Percentiles rank a stretch among this genome's conserved stretches.
Conservation (phyloP, 2,888 invertebrate genomes). For the Pyrrhia umbra region DNA sequence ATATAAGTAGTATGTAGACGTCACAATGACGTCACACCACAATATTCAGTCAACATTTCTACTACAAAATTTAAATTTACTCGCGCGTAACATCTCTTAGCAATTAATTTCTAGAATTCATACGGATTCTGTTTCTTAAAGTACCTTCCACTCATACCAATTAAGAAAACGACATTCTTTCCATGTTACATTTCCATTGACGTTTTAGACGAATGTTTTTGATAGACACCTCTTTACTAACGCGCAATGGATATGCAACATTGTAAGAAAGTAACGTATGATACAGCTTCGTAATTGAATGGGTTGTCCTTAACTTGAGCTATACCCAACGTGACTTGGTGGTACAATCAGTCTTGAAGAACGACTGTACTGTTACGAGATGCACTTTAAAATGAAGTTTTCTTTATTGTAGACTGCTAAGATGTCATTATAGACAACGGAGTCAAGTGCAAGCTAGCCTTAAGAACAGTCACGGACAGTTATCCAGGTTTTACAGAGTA, state of each 20-base stretch:
- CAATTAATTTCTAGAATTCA: constrained; percentile 45
- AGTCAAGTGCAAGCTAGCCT: constrained; percentile 4
- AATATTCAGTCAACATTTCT: constrained; percentile 8
- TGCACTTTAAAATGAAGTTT: constrained; percentile 25
- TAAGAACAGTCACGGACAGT: background rate
- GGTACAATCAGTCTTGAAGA: constrained; percentile 16
- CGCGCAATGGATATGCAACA: constrained; percentile 25
- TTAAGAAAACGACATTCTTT: background rate
- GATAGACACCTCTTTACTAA: background rate
- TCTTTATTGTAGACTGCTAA: background rate
- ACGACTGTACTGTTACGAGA: constrained; percentile 1
- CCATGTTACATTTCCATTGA: constrained; percentile 14
- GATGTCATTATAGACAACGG: constrained; percentile 8
- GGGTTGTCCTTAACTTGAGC: constrained; percentile 12
- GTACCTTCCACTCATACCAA: constrained; percentile 9
- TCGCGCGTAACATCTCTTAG: constrained; percentile 24
- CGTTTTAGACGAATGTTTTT: background rate
- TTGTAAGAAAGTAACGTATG: background rate
- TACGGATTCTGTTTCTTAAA: constrained; percentile 34
- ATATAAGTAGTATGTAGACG: too few species aligned
- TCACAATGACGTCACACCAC: too few species aligned
- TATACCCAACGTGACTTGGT: constrained; percentile 49
- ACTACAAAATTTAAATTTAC: constrained; percentile 16
- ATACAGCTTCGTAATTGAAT: constrained; percentile 1
- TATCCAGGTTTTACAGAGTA: too few species aligned